Evolutionary conservation across 2,888 invertebrate genomes (phyloP).

Genomic region (Hyppa rectilinea): DNA sequence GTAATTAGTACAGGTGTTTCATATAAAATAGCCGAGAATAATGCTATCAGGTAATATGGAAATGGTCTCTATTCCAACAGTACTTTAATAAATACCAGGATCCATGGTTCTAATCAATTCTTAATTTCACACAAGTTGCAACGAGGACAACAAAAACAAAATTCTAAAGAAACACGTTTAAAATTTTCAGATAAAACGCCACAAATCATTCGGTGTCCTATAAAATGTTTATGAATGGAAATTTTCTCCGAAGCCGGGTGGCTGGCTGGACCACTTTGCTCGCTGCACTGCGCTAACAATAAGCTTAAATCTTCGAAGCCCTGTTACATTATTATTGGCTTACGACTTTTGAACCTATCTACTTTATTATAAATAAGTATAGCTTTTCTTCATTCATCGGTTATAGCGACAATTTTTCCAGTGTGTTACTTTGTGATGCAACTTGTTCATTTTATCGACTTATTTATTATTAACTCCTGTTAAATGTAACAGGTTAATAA

Average conservation of each 20-base stretch:
- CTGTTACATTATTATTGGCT: slow-evolving; percentile 58
- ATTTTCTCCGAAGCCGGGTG: slow-evolving; percentile 37
- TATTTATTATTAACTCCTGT: not conserved
- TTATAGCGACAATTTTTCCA: slow-evolving; percentile 1
- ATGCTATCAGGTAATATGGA: no score
- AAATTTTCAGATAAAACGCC: slow-evolving; percentile 32
- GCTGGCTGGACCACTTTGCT: slow-evolving; percentile 38
- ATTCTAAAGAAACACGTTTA: slow-evolving; percentile 28
- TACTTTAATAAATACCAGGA: no score
- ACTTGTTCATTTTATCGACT: slow-evolving; percentile 12
- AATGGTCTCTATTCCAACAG: no score
- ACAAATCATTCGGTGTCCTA: slow-evolving; percentile 47
- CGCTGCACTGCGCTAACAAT: slow-evolving; percentile 47
- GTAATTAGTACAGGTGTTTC: no score
- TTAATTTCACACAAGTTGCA: slow-evolving; percentile 7
- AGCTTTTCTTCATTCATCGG: slow-evolving; percentile 25
- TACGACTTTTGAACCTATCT: slow-evolving; percentile 38
- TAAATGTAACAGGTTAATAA: not conserved
- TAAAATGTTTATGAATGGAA: slow-evolving; percentile 60
- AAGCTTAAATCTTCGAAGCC: slow-evolving; percentile 58
- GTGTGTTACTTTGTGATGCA: not conserved
- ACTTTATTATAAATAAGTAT: slow-evolving; percentile 23
- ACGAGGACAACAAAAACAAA: not conserved
- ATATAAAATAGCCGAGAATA: no score
- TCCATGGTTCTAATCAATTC: no score